Percentiles rank a stretch among this genome's conserved stretches.
Conservation (phyloP, 2,113 vertebrate genomes). For the Perca schrenkii region DNA sequence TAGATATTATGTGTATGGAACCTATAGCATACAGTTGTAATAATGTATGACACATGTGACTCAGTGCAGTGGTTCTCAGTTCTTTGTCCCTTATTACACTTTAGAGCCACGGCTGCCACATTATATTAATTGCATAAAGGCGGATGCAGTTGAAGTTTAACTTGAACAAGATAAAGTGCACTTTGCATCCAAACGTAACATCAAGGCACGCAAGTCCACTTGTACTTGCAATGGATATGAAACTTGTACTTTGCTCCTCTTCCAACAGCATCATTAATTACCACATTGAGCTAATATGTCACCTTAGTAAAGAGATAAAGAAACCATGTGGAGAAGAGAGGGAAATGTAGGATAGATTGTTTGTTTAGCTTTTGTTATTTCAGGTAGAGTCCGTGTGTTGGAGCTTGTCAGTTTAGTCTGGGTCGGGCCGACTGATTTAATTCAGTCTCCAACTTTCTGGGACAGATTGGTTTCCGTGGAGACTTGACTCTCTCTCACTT, state of each 20-base stretch:
- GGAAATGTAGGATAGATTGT: not conserved
- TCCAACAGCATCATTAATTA: not conserved
- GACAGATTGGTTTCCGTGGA: constrained; percentile 59
- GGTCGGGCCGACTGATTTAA: constrained; percentile 46
- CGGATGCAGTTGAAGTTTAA: not conserved
- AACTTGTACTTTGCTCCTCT: constrained; percentile 49
- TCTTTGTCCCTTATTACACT: not conserved
- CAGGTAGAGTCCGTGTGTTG: constrained; percentile 16
- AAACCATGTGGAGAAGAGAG: not conserved
- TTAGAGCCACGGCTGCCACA: too few relatives aligned
- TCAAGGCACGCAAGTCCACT: not conserved
- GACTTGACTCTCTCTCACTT: not conserved
- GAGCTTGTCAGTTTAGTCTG: constrained; percentile 31
- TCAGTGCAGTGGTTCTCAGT: not conserved
- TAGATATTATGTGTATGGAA: too few relatives aligned
- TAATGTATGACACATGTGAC: too few relatives aligned
- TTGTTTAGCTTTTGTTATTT: constrained; percentile 30
- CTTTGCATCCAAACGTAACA: not conserved
- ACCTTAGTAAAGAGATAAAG: constrained; percentile 12
- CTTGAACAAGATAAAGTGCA: not conserved
- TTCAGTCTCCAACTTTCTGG: constrained; percentile 59
- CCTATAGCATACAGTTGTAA: too few relatives aligned
- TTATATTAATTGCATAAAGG: not conserved
- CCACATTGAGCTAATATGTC: not conserved
- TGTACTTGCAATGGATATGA: not conserved